Conservation (phyloP, 2,113 vertebrate genomes). For the Heterotis niloticus region DNA sequence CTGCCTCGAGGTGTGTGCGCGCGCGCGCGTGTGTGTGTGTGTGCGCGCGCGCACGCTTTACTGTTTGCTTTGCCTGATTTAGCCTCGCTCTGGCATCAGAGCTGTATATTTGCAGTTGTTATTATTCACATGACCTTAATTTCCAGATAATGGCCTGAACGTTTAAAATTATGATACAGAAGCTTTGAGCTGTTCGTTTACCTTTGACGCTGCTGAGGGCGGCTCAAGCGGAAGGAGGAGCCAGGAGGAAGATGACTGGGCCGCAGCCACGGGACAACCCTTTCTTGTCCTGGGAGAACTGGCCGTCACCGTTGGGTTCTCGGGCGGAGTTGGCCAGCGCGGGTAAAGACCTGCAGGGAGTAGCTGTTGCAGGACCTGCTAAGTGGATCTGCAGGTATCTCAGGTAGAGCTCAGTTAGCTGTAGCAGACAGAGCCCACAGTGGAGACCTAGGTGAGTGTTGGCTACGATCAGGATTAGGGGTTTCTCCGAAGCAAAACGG, state of each 20-base stretch:
- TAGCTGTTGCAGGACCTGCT: background rate
- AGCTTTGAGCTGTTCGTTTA: slow-evolving; percentile 37
- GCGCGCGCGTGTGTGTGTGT: slow-evolving; percentile 28
- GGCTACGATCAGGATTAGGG: too few species aligned
- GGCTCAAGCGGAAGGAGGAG: too few species aligned
- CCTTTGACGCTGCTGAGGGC: background rate
- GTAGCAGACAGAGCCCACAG: too few species aligned
- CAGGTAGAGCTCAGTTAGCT: too few species aligned
- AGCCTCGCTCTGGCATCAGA: slow-evolving; percentile 61
- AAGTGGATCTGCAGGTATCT: too few species aligned
- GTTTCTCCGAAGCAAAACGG: background rate
- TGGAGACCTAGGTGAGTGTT: too few species aligned
- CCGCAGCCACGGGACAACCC: background rate
- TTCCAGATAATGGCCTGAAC: slow-evolving; percentile 27
- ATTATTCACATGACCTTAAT: slow-evolving; percentile 58
- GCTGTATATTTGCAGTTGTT: slow-evolving; percentile 64
- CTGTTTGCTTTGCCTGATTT: slow-evolving; percentile 58
- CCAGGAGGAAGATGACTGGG: background rate
- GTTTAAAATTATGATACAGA: slow-evolving; percentile 26
- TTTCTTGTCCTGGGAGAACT: background rate
- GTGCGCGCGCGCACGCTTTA: slow-evolving; percentile 34
- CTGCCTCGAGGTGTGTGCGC: slow-evolving; percentile 64
- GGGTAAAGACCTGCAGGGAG: background rate
- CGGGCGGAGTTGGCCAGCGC: background rate
- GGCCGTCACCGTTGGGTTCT: too few species aligned